Evolutionary conservation across 2,888 invertebrate genomes (phyloP).

Genomic region (Lumbricus terrestris): DNA sequence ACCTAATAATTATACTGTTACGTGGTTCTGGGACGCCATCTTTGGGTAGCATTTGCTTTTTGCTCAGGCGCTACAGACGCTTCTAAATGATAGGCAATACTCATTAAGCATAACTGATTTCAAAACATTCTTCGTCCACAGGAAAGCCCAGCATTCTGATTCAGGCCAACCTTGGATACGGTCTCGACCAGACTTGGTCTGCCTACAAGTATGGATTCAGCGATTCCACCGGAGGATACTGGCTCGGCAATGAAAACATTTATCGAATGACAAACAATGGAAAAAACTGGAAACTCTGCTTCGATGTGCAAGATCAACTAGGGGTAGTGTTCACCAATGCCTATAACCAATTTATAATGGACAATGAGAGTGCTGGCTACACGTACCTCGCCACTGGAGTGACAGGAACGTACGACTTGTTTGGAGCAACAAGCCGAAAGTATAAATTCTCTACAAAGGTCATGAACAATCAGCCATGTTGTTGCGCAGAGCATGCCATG

Average conservation of each 20-base stretch:
- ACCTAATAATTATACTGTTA: no score
- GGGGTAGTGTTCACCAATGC: not conserved
- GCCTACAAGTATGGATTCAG: constrained; percentile 9
- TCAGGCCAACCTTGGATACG: not conserved
- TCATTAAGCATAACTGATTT: no score
- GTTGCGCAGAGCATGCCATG: not conserved
- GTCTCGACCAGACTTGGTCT: not conserved
- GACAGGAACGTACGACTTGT: not conserved
- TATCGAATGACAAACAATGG: constrained; percentile 8
- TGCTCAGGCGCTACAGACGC: no score
- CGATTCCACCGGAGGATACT: not conserved
- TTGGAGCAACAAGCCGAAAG: not conserved
- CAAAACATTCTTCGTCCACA: not conserved
- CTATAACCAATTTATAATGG: not conserved
- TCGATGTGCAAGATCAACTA: not conserved
- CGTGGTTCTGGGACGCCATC: no score
- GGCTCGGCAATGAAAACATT: not conserved
- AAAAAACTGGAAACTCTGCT: not conserved
- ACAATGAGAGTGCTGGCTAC: not conserved
- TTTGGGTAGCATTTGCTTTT: no score
- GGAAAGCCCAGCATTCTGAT: not conserved
- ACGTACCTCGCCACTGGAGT: not conserved
- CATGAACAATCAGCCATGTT: not conserved
- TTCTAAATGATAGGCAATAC: no score
- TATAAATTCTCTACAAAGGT: not conserved